Conservation (phyloP, 2,113 vertebrate species). For the Opisthocomus hoazin region DNA sequence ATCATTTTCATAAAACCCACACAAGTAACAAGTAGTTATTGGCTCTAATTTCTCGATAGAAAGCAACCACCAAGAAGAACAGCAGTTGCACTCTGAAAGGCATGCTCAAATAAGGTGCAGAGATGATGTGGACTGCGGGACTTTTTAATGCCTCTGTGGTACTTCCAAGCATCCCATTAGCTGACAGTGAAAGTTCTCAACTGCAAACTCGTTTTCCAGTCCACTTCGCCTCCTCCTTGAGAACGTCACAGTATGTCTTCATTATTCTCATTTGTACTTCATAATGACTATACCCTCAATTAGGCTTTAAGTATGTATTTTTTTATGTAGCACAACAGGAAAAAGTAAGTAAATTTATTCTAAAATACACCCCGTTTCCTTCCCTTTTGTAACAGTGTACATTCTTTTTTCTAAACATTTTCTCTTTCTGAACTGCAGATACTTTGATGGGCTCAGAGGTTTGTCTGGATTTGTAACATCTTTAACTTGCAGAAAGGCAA, state of each 20-base stretch:
- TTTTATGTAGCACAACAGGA: not conserved
- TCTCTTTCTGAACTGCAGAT: not conserved
- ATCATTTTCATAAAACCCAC: not conserved
- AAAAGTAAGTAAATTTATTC: not conserved
- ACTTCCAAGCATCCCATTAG: not conserved
- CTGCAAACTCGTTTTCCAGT: not conserved
- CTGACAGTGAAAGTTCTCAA: not conserved
- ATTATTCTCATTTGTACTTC: not conserved
- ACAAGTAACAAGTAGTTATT: not conserved
- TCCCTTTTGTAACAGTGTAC: not conserved
- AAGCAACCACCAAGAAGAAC: not conserved
- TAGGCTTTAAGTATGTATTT: not conserved
- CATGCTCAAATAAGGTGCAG: not conserved
- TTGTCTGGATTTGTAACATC: not conserved
- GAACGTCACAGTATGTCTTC: not conserved
- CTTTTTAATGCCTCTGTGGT: not conserved
- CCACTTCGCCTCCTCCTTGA: not conserved
- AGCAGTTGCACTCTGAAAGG: not conserved
- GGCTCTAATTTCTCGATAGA: not conserved
- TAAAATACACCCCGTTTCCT: not conserved
- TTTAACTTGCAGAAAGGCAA: not conserved
- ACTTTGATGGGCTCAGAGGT: not conserved
- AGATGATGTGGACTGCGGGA: not conserved
- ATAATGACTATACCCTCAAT: not conserved
- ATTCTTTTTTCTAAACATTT: not conserved